Base-by-base conservation (phyloP, 2,888 invertebrate genomes). In the Drosophila neonasuta region DNA sequence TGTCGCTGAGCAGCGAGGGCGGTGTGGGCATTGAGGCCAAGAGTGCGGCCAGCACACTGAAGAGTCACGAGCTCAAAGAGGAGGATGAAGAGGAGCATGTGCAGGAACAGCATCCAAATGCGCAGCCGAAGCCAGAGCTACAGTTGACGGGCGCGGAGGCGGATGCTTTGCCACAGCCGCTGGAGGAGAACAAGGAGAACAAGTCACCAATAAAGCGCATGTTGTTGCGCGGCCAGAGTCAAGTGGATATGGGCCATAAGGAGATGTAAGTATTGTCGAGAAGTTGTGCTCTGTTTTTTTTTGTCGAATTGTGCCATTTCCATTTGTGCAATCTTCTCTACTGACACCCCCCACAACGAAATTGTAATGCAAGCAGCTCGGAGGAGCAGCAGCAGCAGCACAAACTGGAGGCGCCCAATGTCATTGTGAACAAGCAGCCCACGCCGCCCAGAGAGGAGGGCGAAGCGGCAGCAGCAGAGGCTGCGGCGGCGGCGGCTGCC, bases 221-320 rank as follows among this genome's bases (percentile, higher is more conserved):
- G 11, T 61, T 91, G 34, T 42, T 87, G 10, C 88, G 91, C 3
- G 90, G 91, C 39, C 86, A 89, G 45, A 91, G 90, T 69, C 89
- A 91, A 34, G 52, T 88, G 55, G 88, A 89, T 32, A 68, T 91
- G 61, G 86, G 86, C n/a, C 77, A 88, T 2, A 90, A 86, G 62
- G 86, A 85, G 71, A 80, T 87, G 91, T 91, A 89, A 91, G 91
- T 90, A 71, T 54, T 11, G 24, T 24, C 24, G 24, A 24, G 1
- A 24, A 24, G 24, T 24, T 24, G 24, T 24, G 24, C 24, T 24
- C 1, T 32, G 36, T 36, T 11, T 55, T 11, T 55, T 44, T 8
- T 42, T 13, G 8, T 60, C 13, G 9, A 24, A 24, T 20, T 20
- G 20, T 20, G 20, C 4, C 1, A 24, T 13, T 30, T 29, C 20